Evolutionary conservation across 2,888 invertebrate species (phyloP), one percentile per base, ranked within the genome.

Genomic region (Notocelia uddmanniana): DNA sequence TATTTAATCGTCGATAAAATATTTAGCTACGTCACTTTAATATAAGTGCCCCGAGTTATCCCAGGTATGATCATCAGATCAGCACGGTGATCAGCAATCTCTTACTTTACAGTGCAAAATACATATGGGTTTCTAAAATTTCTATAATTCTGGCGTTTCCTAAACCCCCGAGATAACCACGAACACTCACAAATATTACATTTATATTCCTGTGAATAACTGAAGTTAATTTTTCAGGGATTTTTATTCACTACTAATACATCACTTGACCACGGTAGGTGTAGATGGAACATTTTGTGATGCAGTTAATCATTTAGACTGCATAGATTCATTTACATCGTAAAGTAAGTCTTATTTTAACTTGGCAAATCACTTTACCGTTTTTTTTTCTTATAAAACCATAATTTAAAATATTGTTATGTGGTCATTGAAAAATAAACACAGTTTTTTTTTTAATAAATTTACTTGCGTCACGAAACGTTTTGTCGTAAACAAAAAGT

Each of bases 171-270:
- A 69, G 58, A 55, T 64, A 11, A 13, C 63, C 57, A 69, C 68
- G 11, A 67, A 68, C 62, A 73, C 69, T 63, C 52, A 74, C 71
- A 74, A 37, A 45, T 63, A 69, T 63, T 60, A 73, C 70, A 66
- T 63, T 21, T 68, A 58, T 70, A 54, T 67, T 78, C 91, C 90
- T 92, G 92, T 91, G 88, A 91, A 92, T 92, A 92, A 91, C 91
- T 91, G 90, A 89, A 74, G 70, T 79, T 77, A 76, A 69, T 75
- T 79, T 76, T 79, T 77, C 74, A 75, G 72, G 69, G 60, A 55
- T 60, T 31, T 69, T 50, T 31, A 37, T 70, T 69, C 60, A 73
- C 59, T 50, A 59, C 69, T 54, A 50, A 73, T 73, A 59, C 68
- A 73, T 60, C 69, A 73, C 69, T 69, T 67, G 37, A 63, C 69